These are phyloP conservation scores for Periophthalmodon schlosseri DNA, from an alignment of 2,113 vertebrate genomes.

Conservation along the genomic window DNA sequence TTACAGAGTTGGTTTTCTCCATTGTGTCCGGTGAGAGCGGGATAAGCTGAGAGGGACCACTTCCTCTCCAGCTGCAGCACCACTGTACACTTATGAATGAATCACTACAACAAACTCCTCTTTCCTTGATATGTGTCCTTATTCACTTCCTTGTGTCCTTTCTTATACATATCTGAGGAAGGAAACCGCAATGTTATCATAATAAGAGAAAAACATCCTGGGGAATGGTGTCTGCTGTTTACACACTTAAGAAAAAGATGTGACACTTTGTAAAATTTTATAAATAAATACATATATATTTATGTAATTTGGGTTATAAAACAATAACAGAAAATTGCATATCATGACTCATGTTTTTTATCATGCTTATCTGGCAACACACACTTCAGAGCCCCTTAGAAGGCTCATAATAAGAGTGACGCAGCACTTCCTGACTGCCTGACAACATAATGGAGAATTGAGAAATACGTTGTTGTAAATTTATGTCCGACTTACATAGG, in stretches of 20 bases:
- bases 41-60: conserved; percentile 67
- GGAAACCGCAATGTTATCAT: conserved; percentile 54
- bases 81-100: conserved; percentile 56
- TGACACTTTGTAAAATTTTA: not conserved
- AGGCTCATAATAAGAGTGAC: conserved; percentile 61
- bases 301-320: not conserved
- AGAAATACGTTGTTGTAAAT: conserved; percentile 48
- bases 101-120: conserved; percentile 32
- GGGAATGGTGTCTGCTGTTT: conserved; percentile 12
- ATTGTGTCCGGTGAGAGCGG: conserved; percentile 53
- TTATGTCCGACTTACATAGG: conserved; percentile 27
- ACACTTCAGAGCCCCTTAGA: conserved; percentile 37
- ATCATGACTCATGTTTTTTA: not conserved
- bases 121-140: conserved; percentile 44
- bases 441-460: conserved; percentile 55
- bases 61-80: conserved; percentile 78
- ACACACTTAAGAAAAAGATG: conserved; percentile 22
- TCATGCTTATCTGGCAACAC: conserved; percentile 51
- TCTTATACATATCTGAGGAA: conserved; percentile 45
- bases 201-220: conserved; percentile 69
- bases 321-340: not conserved
- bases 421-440: conserved; percentile 65
- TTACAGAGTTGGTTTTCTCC: conserved; percentile 51
- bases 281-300: not conserved
- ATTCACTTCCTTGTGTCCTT: conserved; percentile 9